Base-by-base conservation (phyloP, 2,888 invertebrate species). In the Lordiphosa fenestrarum region DNA sequence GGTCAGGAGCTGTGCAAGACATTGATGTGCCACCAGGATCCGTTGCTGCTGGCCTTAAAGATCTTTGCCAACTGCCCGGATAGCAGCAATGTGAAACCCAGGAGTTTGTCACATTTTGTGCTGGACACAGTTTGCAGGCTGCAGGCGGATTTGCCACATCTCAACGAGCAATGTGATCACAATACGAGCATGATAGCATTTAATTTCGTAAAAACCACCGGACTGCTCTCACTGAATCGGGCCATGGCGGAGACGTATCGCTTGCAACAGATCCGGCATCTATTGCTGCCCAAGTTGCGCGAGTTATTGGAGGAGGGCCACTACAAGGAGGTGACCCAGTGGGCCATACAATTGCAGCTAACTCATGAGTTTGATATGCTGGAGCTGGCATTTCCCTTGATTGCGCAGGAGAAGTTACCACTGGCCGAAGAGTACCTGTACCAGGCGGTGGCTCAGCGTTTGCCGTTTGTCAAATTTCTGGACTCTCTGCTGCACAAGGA, bases 381-480 rank as follows among this genome's bases (percentile, higher is more conserved):
- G 84, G 92, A 93, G 55, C 91, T 96, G 71, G 86, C 95, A 6
- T 91, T 97, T 65, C 96, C 96, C 0, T 89, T 97, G 51, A 91
- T 96, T 71, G 90, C 96, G 39, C 95, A 96, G 90, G 96, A 96
- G 85, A 96, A 95, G 87, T 89, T 93, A 10, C 92, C 92, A 66
- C 89, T 95, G 68, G 93, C 94, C 41, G 95, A 96, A 87, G 94
- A 94, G 56, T 96, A 94, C 90, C 90, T 97, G 69, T 89, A 90
- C 46, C 92, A 92, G 49, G 93, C 93, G 63, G 92, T 92, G 6
- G 89, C 91, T 44, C 93, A 94, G 85, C 95, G 95, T 48, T 88
- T 90, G 59, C 91, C 92, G 19, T 90, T 95, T 30, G 90, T 96
- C 21, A 88, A 91, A 62, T 94, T 93, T 86, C 90, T 96, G 61